Conservation (phyloP, 2,113 vertebrate species). For the Salvelinus sp. region DNA sequence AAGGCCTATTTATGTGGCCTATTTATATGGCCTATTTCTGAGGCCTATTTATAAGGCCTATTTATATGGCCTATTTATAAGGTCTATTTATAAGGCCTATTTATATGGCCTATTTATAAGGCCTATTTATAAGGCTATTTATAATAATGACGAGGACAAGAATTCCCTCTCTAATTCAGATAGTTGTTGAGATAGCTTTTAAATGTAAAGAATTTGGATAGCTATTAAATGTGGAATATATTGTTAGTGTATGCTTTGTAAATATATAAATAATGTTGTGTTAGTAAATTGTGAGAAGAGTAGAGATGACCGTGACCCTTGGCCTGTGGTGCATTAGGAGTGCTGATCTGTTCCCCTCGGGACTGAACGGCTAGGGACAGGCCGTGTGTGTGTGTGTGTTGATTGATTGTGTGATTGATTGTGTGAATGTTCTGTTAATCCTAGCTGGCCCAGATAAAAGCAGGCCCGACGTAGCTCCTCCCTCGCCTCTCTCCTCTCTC, state of each 20-base stretch:
- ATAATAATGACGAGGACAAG: too few species aligned
- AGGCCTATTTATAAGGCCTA: too few species aligned
- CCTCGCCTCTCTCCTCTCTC: background rate
- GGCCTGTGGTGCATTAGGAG: background rate
- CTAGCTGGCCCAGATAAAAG: constrained; percentile 11
- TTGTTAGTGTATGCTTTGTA: too few species aligned
- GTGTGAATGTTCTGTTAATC: background rate
- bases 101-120: too few species aligned
- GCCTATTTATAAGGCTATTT: too few species aligned
- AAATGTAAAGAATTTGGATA: background rate
- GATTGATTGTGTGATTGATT: background rate
- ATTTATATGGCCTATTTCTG: too few species aligned
- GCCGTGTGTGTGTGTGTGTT: background rate
- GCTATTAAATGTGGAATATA: background rate
- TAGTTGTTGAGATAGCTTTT: background rate
- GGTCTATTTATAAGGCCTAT: too few species aligned
- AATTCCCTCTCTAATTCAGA: background rate
- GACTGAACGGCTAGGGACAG: background rate
- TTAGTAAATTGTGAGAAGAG: background rate
- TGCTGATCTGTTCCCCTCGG: background rate
- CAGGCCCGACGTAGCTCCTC: background rate
- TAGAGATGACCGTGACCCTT: background rate
- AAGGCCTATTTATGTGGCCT: too few species aligned
- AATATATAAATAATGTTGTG: background rate
- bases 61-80: too few species aligned